phyloP scores from a whole-genome alignment of 2,888 invertebrate species.

The Leptinotarsa tumamoca region DNA sequence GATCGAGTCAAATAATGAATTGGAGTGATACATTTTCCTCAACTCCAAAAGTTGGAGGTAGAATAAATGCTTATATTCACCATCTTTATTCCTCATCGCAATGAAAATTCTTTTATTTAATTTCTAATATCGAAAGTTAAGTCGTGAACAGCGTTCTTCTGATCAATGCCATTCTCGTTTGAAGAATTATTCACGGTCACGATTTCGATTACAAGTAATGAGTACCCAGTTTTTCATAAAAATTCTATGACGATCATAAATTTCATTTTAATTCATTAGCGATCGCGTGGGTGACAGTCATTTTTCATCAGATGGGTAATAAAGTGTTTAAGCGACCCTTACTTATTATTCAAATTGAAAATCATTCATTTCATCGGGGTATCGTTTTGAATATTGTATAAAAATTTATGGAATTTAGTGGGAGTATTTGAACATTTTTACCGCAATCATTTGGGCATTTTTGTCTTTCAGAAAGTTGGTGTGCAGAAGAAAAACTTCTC shows the following conservation, averaged over 20 bases:
- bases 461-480: too few relatives aligned
- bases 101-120: background rate
- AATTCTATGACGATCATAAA: background rate
- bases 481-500: too few relatives aligned
- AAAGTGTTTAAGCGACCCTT: background rate
- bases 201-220: slow-evolving; percentile 7
- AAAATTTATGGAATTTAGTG: background rate
- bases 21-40: too few relatives aligned
- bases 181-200: background rate
- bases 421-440: background rate
- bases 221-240: background rate
- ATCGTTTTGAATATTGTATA: background rate
- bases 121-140: background rate
- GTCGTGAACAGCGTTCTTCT: background rate
- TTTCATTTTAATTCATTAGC: slow-evolving; percentile 7
- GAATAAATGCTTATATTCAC: too few relatives aligned
- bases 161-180: background rate
- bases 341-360: background rate
- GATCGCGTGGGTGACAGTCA: background rate
- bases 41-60: too few relatives aligned
- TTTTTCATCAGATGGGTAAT: slow-evolving; percentile 6
- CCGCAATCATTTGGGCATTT: too few relatives aligned
- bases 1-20: too few relatives aligned
- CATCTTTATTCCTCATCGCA: background rate
- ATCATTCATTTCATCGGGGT: background rate